These are phyloP conservation scores for Phalloptychus januarius DNA, from an alignment of 2,797 vertebrate genomes.

Conservation along the genomic window DNA sequence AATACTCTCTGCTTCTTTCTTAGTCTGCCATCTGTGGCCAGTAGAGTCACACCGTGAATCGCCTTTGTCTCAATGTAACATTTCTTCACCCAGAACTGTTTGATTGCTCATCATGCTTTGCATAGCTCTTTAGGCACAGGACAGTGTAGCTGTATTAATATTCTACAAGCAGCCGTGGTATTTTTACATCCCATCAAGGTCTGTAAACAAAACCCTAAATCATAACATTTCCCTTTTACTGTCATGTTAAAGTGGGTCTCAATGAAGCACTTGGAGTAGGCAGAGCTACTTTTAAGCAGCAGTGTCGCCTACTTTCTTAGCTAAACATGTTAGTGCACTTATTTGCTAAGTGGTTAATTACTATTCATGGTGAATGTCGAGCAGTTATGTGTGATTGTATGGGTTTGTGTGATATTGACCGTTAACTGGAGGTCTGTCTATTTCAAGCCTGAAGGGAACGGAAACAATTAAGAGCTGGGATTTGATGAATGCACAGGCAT, in stretches of 20 bases:
- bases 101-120: background rate
- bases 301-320: background rate
- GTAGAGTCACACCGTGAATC: background rate
- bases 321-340: background rate
- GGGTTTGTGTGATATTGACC: background rate
- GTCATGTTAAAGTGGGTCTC: background rate
- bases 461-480: background rate
- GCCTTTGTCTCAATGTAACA: conserved; percentile 4
- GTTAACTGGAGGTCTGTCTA: background rate
- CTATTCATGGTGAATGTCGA: background rate
- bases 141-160: background rate
- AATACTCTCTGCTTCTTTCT: conserved; percentile 9
- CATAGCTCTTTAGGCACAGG: background rate
- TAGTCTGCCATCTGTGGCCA: conserved; percentile 12
- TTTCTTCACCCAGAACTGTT: background rate
- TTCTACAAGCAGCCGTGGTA: background rate
- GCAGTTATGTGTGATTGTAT: background rate
- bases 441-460: background rate
- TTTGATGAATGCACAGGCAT: background rate
- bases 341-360: conserved; percentile 6
- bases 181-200: background rate
- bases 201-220: background rate
- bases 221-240: background rate
- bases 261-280: background rate
- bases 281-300: background rate